Conservation (phyloP, 2,797 vertebrate genomes). For the Sebastes steindachneri region DNA sequence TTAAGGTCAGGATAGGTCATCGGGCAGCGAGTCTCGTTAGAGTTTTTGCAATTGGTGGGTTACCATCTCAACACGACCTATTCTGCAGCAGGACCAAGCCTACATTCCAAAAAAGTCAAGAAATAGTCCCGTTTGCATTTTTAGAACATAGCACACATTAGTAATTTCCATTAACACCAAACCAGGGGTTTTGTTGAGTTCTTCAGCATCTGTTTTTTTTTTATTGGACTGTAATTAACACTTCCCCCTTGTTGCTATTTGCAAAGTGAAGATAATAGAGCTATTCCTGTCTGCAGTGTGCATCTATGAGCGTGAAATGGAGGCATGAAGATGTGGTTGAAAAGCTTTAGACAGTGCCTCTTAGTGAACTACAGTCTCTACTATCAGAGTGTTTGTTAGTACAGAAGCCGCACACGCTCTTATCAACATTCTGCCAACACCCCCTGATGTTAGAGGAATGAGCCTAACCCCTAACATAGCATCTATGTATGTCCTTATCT, state of each 20-base stretch:
- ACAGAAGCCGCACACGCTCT: background rate
- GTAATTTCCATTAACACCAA: slow-evolving; percentile 16
- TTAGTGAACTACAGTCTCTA: background rate
- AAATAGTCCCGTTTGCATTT: slow-evolving; percentile 22
- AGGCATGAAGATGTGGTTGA: background rate
- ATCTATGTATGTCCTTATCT: slow-evolving; percentile 16
- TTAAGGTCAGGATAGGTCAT: no score
- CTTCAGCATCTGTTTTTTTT: background rate
- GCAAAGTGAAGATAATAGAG: background rate
- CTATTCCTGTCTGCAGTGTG: background rate
- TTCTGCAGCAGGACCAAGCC: background rate
- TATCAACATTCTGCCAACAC: slow-evolving; percentile 7
- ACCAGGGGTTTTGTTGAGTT: background rate
- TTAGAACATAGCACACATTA: slow-evolving; percentile 15
- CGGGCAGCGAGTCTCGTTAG: no score
- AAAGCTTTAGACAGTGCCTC: slow-evolving; percentile 8
- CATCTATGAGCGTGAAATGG: background rate
- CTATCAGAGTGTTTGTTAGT: background rate
- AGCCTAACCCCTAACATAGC: background rate
- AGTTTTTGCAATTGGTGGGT: no score
- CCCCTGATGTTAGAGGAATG: background rate
- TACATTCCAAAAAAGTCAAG: background rate
- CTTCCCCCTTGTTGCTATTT: background rate
- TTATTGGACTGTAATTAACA: slow-evolving; percentile 3
- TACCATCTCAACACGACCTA: background rate